Percentiles rank a stretch among this genome's conserved stretches.
These are phyloP conservation scores for Nymphalis c-album DNA, from an alignment of 2,888 invertebrate species.

Conservation along the genomic window DNA sequence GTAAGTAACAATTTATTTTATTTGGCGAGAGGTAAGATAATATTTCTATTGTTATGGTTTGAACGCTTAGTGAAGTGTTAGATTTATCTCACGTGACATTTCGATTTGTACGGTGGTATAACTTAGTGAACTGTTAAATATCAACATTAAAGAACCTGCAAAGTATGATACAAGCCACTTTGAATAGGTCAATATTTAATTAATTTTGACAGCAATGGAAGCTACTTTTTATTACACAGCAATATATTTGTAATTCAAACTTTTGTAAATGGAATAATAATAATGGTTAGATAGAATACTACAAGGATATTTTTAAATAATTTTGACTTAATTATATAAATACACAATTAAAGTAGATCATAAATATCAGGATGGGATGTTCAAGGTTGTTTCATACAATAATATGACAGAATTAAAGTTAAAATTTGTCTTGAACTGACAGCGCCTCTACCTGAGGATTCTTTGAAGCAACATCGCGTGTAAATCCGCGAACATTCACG, in stretches of 20 bases:
- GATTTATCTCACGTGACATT: conserved; percentile 29
- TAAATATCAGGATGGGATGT: neutral
- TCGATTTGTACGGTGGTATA: conserved; percentile 25
- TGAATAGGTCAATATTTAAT: neutral
- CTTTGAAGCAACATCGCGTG: conserved; percentile 73
- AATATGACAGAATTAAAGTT: conserved; percentile 26
- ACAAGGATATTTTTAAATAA: too few relatives aligned
- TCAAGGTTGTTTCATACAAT: conserved; percentile 12
- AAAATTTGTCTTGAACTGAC: conserved; percentile 24
- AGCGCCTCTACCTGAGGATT: conserved; percentile 64
- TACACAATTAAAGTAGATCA: too few relatives aligned
- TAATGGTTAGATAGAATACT: too few relatives aligned
- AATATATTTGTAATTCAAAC: too few relatives aligned
- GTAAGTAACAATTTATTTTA: conserved; percentile 75
- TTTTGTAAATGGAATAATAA: too few relatives aligned
- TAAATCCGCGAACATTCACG: conserved; percentile 35
- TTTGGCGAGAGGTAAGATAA: conserved; percentile 42
- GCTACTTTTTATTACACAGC: too few relatives aligned
- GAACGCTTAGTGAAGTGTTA: conserved; percentile 35
- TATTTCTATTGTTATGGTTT: conserved; percentile 39
- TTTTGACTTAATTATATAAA: too few relatives aligned
- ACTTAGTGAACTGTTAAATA: conserved; percentile 17
- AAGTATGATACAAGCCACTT: neutral
- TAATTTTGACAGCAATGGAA: too few relatives aligned
- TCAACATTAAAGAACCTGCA: neutral